Evolutionary conservation across 2,113 vertebrate species (phyloP).

Genomic region (Heliornis fulica): DNA sequence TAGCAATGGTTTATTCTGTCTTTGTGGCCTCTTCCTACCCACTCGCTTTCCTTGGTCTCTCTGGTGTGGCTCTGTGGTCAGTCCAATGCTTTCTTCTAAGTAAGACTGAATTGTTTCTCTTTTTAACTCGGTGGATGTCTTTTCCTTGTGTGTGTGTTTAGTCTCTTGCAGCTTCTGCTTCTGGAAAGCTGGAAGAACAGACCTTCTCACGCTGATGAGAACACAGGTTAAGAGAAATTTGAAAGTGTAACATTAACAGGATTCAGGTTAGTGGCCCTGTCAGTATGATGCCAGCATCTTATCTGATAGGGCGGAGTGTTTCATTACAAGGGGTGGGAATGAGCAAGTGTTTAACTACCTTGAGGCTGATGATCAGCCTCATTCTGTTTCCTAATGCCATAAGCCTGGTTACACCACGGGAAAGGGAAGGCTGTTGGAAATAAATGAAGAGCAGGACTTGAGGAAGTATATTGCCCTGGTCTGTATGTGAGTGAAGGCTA

Average conservation of each 20-base stretch:
- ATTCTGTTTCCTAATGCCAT: neutral
- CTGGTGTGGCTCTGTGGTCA: too few relatives aligned
- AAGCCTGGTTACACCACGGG: neutral
- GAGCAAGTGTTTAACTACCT: neutral
- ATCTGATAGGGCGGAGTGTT: neutral
- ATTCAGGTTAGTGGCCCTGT: neutral
- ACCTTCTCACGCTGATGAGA: neutral
- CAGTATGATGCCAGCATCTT: neutral
- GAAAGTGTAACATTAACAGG: slow-evolving; percentile 7
- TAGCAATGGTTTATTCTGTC: too few relatives aligned
- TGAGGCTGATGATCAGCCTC: neutral
- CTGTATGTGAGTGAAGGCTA: neutral
- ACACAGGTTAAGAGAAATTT: neutral
- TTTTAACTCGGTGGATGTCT: neutral
- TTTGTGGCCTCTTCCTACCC: too few relatives aligned
- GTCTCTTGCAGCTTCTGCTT: neutral
- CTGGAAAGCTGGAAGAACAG: neutral
- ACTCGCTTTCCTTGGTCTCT: too few relatives aligned
- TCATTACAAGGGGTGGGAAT: slow-evolving; percentile 16
- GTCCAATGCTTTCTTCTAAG: neutral
- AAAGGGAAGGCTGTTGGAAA: neutral
- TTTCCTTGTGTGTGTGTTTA: neutral
- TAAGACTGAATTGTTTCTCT: neutral
- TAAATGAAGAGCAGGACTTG: neutral
- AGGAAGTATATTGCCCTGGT: neutral